Base-by-base conservation (phyloP, 1,140 invertebrate species). In the Musca vetustissima region DNA sequence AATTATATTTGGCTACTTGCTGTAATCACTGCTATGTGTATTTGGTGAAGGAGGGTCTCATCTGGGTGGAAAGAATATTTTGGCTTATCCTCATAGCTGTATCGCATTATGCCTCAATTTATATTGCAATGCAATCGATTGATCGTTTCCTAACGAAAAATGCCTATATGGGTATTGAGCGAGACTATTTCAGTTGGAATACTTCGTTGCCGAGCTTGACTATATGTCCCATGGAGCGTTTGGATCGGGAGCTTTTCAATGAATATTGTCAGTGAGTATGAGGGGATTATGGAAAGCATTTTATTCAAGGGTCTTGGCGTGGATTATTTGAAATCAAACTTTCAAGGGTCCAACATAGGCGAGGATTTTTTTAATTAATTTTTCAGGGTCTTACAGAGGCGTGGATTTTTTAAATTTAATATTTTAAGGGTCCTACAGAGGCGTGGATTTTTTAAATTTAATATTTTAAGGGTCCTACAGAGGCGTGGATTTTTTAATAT, bases 101-200 rank as follows among this genome's bases (percentile, higher is more conserved):
- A 1, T 80, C 79, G 0, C 70, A 79, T 25, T 79, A 74, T 48
- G 74, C 68, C 22, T 78, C 73, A 22, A 71, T 81, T 24, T 65
- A 72, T 14, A 69, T 79, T 7, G 73, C 71, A 21, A 43, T 82
- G 28, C 73, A 76, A 17, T 80, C 79, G 6, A 67, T 82, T 24
- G 64, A 76, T 25, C 76, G 77, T 0, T 82, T 74, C 28, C 69
- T 79, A 4, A 71, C 70, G 2, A 79, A 81, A 36, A 82, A 76
- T 1, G 90, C 88, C 0, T 88, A 90, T 2, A 86, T 91, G 21
- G 89, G 89, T 0, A 86, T 91, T 79, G 89, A 91, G 75, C 80
- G 89, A 1, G 88, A 91, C 71, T 87, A 88, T 76, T 88, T 87
- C 72, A 85, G 86, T 1, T 91, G 89, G 89, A 89, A 89, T 72